These are phyloP conservation scores for Aptenodytes patagonicus DNA, from an alignment of 2,113 vertebrate genomes.

Conservation along the genomic window DNA sequence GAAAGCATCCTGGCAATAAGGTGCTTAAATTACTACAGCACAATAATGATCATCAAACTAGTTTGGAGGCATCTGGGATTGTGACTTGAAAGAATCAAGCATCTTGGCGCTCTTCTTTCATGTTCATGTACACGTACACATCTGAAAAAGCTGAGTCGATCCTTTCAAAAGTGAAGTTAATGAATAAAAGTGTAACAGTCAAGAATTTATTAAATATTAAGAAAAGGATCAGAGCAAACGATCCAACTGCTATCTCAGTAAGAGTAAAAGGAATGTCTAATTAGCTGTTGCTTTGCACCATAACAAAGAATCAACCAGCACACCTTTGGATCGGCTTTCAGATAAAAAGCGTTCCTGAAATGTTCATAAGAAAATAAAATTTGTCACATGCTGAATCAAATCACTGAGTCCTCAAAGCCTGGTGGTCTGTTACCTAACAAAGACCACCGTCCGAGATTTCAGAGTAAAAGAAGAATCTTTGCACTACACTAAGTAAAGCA, in stretches of 20 bases:
- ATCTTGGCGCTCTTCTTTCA: not conserved
- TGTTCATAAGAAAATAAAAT: not conserved
- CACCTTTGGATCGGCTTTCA: not conserved
- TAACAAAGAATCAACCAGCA: not conserved
- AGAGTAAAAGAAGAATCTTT: not conserved
- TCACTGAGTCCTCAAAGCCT: not conserved
- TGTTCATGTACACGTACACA: not conserved
- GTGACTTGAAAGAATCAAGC: slow-evolving; percentile 3
- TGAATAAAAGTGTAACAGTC: slow-evolving; percentile 19
- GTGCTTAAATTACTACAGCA: not conserved
- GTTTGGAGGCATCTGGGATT: slow-evolving; percentile 6
- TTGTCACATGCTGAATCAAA: not conserved
- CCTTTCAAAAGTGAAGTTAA: slow-evolving; percentile 20
- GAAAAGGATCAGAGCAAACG: slow-evolving; percentile 18
- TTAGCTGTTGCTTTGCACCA: not conserved
- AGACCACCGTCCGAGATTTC: fast-evolving
- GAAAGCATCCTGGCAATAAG: not conserved
- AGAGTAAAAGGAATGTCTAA: not conserved
- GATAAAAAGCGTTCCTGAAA: not conserved
- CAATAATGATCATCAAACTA: slow-evolving; percentile 1
- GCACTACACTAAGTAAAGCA: not conserved
- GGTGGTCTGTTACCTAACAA: not conserved
- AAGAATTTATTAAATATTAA: slow-evolving; percentile 10
- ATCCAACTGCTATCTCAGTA: not conserved
- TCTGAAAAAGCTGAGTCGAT: not conserved